phyloP scores from a whole-genome alignment of 2,888 invertebrate species.

The Tanytarsus gracilentus region DNA sequence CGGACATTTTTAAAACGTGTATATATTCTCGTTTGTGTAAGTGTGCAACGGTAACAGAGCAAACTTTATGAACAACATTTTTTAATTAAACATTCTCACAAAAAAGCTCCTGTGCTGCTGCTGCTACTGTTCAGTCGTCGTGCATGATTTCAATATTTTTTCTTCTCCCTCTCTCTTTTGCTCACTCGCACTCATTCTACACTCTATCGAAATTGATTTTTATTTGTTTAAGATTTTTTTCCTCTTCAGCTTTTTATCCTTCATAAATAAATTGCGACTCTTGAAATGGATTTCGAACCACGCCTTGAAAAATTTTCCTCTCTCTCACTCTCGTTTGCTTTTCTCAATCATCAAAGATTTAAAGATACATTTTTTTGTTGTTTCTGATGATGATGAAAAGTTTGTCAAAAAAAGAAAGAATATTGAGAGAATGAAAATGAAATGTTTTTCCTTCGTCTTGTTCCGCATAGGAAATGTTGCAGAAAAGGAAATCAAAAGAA shows the following conservation, averaged over 20 bases:
- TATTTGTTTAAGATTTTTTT: not conserved
- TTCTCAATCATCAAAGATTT: not conserved
- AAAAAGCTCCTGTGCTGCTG: not conserved
- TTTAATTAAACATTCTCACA: slow-evolving; percentile 14
- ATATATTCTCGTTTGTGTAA: not conserved
- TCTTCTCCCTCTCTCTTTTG: not conserved
- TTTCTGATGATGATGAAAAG: not conserved
- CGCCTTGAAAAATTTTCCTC: slow-evolving; percentile 18
- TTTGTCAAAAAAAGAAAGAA: slow-evolving; percentile 7
- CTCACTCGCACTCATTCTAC: not conserved
- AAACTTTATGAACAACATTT: not conserved
- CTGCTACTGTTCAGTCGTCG: not conserved
- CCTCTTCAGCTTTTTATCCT: not conserved
- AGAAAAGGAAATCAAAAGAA: not conserved
- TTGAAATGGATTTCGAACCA: slow-evolving; percentile 19
- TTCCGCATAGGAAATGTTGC: not conserved
- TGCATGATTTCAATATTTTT: too few relatives aligned
- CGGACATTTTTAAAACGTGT: not conserved
- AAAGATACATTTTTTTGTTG: too few relatives aligned
- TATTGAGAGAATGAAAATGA: too few relatives aligned
- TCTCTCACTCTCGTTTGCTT: slow-evolving; percentile 3
- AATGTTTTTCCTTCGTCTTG: too few relatives aligned
- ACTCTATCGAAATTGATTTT: not conserved
- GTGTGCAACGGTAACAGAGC: not conserved
- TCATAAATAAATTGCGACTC: not conserved